Conservation (phyloP, 1,140 invertebrate species). For the Calephelis nemesis region DNA sequence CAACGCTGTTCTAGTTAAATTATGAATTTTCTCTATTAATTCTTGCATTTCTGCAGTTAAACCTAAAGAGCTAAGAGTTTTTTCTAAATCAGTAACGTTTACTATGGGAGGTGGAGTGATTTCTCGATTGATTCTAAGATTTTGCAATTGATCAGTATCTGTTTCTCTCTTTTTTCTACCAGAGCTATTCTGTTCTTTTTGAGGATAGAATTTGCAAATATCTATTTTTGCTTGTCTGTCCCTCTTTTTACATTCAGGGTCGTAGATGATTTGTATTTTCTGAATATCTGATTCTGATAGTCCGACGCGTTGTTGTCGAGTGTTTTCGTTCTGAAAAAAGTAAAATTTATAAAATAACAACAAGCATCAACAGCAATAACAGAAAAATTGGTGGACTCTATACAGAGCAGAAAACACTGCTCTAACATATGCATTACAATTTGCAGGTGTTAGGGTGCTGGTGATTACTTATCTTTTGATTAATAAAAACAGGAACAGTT, state of each 20-base stretch:
- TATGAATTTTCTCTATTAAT: conserved; percentile 44
- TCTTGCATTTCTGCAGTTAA: conserved; percentile 45
- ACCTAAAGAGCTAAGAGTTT: conserved; percentile 37
- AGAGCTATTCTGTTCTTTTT: conserved; percentile 31
- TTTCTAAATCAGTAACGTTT: conserved; percentile 24
- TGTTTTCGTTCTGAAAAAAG: conserved; percentile 44
- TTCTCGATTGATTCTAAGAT: conserved; percentile 53
- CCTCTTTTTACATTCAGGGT: conserved; percentile 51
- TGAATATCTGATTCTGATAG: conserved; percentile 46
- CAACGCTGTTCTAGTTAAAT: conserved; percentile 43
- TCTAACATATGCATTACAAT: too few species aligned
- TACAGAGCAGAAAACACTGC: neutral
- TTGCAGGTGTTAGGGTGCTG: neutral
- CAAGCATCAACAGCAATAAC: neutral
- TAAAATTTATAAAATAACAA: conserved; percentile 9
- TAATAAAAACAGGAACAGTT: too few species aligned
- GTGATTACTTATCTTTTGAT: neutral
- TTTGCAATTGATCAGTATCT: conserved; percentile 31
- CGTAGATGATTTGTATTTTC: conserved; percentile 64
- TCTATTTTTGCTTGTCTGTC: conserved; percentile 61
- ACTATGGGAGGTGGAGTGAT: conserved; percentile 50
- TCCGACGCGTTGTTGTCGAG: conserved; percentile 45
- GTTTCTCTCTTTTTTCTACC: conserved; percentile 36
- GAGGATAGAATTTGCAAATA: conserved; percentile 57
- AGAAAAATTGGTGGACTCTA: too few species aligned